A percentile compares a stretch with the other conserved stretches of the same genome.
Conservation (phyloP, 2,888 invertebrate species). For the Melinaea menophilus region DNA sequence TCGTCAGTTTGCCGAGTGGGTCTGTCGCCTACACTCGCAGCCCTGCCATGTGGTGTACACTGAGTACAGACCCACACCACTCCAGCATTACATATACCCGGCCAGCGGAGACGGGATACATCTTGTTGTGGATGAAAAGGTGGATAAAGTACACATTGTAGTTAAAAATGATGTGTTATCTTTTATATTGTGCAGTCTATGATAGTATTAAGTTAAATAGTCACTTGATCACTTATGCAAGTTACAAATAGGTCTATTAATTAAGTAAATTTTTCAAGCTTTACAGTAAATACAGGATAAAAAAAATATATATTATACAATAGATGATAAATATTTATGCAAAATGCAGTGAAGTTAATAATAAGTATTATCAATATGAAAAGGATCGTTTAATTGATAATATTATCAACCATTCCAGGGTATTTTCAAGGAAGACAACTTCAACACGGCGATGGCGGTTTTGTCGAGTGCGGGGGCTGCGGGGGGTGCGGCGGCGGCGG, state of each 20-base stretch:
- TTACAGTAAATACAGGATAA: too few relatives aligned
- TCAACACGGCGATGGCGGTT: conserved; percentile 97
- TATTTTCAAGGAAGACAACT: conserved; percentile 97
- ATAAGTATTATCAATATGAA: conserved; percentile 55
- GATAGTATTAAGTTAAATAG: too few relatives aligned
- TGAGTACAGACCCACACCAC: conserved; percentile 96
- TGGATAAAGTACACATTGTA: conserved; percentile 36
- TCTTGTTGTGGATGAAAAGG: conserved; percentile 95
- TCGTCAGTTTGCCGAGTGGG: conserved; percentile 96
- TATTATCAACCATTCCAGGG: conserved; percentile 74
- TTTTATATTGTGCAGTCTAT: too few relatives aligned
- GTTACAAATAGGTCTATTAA: too few relatives aligned
- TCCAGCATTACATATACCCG: conserved; percentile 99
- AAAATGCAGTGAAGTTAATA: too few relatives aligned
- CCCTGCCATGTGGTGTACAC: conserved; percentile 99
- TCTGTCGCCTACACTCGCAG: conserved; percentile 95
- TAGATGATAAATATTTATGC: too few relatives aligned
- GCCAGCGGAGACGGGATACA: conserved; percentile 97
- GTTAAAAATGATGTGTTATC: too few relatives aligned
- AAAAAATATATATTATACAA: too few relatives aligned
- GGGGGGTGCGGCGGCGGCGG: conserved; percentile 90
- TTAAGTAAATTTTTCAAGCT: too few relatives aligned
- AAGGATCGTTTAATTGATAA: conserved; percentile 22
- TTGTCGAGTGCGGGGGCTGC: conserved; percentile 90
- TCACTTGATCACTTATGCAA: too few relatives aligned